Conservation (phyloP, 2,888 invertebrate genomes). For the Spilosoma lubricipeda region DNA sequence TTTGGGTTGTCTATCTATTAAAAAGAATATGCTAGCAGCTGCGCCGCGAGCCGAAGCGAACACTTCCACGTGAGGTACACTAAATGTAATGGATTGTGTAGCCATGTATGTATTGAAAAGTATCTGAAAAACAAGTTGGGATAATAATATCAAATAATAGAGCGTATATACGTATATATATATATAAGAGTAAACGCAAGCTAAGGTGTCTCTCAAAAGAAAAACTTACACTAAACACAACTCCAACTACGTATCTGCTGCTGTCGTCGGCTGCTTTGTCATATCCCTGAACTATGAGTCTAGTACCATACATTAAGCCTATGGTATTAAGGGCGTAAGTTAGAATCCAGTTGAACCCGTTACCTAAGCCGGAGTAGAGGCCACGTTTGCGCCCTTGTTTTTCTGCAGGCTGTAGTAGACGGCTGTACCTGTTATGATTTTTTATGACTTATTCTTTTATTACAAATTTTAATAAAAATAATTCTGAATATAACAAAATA, state of each 20-base stretch:
- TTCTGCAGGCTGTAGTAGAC: slow-evolving; percentile 87
- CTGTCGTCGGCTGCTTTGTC: slow-evolving; percentile 84
- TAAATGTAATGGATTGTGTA: slow-evolving; percentile 91
- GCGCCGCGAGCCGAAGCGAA: slow-evolving; percentile 91
- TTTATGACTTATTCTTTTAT: not conserved
- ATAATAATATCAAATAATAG: not conserved
- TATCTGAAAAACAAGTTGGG: slow-evolving; percentile 75
- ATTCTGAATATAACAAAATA: not conserved
- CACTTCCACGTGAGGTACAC: slow-evolving; percentile 91
- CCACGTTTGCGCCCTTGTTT: slow-evolving; percentile 88
- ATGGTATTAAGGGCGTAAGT: slow-evolving; percentile 91
- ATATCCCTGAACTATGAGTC: slow-evolving; percentile 88
- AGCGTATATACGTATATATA: no score
- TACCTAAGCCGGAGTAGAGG: slow-evolving; percentile 89
- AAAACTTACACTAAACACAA: slow-evolving; percentile 88
- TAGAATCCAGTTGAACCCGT: slow-evolving; percentile 91
- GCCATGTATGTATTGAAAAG: slow-evolving; percentile 92
- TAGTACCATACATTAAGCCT: slow-evolving; percentile 92
- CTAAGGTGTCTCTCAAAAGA: not conserved
- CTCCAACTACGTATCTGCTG: slow-evolving; percentile 88
- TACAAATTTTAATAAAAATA: not conserved
- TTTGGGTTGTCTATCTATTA: slow-evolving; percentile 89
- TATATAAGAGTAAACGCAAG: no score
- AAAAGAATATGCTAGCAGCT: slow-evolving; percentile 89
- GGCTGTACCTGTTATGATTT: slow-evolving; percentile 75